phyloP scores from a whole-genome alignment of 2,888 invertebrate species.

The Ophraella communa region DNA sequence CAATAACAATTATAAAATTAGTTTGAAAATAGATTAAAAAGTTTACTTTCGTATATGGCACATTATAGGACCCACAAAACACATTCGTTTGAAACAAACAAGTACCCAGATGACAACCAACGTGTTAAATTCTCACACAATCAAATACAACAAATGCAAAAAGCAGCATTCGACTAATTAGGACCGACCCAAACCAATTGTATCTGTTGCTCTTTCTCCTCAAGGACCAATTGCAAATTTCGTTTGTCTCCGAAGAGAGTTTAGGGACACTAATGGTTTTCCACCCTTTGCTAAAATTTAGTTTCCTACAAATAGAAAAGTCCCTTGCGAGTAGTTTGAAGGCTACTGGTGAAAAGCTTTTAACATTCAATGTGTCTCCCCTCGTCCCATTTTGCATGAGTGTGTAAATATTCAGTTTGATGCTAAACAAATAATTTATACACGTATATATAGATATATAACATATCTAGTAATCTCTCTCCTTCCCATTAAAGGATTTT shows the following conservation, averaged over 20 bases:
- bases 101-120: no score
- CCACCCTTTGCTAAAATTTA: constrained; percentile 15
- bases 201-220: constrained; percentile 2
- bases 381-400: constrained; percentile 9
- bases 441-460: no score
- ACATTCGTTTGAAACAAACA: no score
- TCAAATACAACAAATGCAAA: no score
- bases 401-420: constrained; percentile 17
- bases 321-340: constrained; percentile 6
- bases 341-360: constrained; percentile 24
- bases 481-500: constrained; percentile 19
- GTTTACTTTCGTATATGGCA: no score
- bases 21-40: no score
- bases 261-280: constrained; percentile 23
- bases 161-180: constrained; percentile 20
- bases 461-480: constrained; percentile 1
- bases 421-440: constrained; percentile 19
- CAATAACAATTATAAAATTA: no score
- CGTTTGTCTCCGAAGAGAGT: constrained; percentile 24
- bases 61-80: no score
- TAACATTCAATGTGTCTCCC: constrained; percentile 17
- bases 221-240: constrained; percentile 13
- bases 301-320: constrained; percentile 27
- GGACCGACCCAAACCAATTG: background rate
- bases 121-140: no score